Conservation (phyloP, 2,113 vertebrate genomes). For the Coreoperca whiteheadi region DNA sequence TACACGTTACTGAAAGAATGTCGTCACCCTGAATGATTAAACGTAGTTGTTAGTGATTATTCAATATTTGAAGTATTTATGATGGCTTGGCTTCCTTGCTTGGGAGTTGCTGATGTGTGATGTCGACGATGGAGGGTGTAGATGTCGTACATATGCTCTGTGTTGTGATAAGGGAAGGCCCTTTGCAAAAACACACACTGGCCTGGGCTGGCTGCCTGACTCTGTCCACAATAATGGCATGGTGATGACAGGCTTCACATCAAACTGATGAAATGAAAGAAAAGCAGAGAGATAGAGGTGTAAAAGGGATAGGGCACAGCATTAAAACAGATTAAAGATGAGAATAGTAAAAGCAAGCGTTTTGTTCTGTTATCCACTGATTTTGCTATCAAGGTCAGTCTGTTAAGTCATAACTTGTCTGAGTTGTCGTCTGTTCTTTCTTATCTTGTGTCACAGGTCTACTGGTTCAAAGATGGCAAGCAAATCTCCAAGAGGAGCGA, state of each 20-base stretch:
- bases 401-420: neutral
- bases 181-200: slow-evolving; percentile 11
- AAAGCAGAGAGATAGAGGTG: neutral
- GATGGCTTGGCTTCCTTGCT: neutral
- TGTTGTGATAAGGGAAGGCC: slow-evolving; percentile 56
- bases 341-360: neutral
- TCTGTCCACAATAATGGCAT: slow-evolving; percentile 41
- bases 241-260: slow-evolving; percentile 62
- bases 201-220: slow-evolving; percentile 11
- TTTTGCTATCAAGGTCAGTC: neutral
- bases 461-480: slow-evolving; percentile 99
- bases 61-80: neutral
- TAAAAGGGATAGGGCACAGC: neutral
- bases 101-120: slow-evolving; percentile 52
- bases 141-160: slow-evolving; percentile 29
- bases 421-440: neutral
- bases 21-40: neutral
- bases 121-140: slow-evolving; percentile 48
- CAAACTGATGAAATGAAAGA: slow-evolving; percentile 15
- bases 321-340: neutral
- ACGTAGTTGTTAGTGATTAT: neutral
- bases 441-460: slow-evolving; percentile 84
- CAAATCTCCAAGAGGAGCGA: slow-evolving; percentile 97
- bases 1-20: neutral
- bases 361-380: neutral